Percentiles rank a stretch among this genome's conserved stretches.
Conservation (phyloP, 1,140 invertebrate species). For the Panonychus citri region DNA sequence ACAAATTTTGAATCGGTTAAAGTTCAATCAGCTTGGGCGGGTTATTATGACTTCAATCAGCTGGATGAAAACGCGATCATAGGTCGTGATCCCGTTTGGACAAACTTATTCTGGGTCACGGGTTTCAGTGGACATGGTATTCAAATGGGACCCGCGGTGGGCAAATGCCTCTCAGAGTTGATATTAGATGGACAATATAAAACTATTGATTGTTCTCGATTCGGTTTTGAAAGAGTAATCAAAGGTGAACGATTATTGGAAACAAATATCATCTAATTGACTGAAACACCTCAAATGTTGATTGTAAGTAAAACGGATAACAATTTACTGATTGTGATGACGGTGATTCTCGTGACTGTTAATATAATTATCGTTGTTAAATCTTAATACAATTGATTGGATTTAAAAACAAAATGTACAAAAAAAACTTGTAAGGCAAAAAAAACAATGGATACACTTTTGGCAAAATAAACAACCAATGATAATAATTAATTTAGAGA, state of each 20-base stretch:
- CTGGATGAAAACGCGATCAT: slow-evolving; percentile 82
- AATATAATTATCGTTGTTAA: too few species aligned
- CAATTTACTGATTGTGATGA: too few species aligned
- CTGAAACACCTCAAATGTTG: too few species aligned
- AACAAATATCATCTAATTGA: background rate
- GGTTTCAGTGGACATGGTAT: slow-evolving; percentile 85
- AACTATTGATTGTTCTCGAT: slow-evolving; percentile 50
- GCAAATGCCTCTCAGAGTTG: slow-evolving; percentile 57
- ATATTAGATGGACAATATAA: slow-evolving; percentile 40
- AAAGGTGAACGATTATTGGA: background rate
- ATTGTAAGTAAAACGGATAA: too few species aligned
- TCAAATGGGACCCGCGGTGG: slow-evolving; percentile 64
- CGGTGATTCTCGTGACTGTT: too few species aligned
- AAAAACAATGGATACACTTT: too few species aligned
- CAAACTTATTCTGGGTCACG: slow-evolving; percentile 59
- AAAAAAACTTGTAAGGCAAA: too few species aligned
- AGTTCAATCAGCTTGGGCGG: slow-evolving; percentile 57
- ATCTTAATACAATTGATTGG: too few species aligned
- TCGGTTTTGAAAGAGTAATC: slow-evolving; percentile 45
- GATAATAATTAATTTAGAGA: too few species aligned
- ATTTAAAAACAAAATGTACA: too few species aligned
- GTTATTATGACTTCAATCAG: slow-evolving; percentile 72
- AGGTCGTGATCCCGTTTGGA: slow-evolving; percentile 61
- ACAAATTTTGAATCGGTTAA: slow-evolving; percentile 53
- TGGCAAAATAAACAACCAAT: too few species aligned